Evolutionary conservation across 1,140 invertebrate genomes (phyloP), one percentile per base, ranked within the genome.

Genomic region (Neodiprion lecontei): DNA sequence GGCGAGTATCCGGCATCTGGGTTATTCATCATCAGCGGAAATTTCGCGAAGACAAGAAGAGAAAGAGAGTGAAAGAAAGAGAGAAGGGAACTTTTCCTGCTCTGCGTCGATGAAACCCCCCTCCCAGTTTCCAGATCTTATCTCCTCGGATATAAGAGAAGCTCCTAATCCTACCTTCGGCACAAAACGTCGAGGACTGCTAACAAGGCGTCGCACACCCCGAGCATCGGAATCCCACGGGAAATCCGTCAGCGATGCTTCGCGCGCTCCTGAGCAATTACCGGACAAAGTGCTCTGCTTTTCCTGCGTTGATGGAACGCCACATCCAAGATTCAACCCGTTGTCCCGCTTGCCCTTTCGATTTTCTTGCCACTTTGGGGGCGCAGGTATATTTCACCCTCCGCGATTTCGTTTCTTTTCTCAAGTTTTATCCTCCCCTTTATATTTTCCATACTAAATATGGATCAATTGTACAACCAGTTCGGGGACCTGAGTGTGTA

Each of bases 251-350:
- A 61, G 53, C 53, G 53, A 17, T 61, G 11, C n/a, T 61, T 61
- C 53, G 53, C n/a, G 11, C 53, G n/a, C 53, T 61, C 53, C 53
- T 61, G 5, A 61, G 53, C 53, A 61, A 61, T 61, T 61, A 61
- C 53, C 11, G 53, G 53, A 61, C n/a, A 17, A 61, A 61, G 53
- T 61, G 53, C 53, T 61, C 53, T 61, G 53, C 53, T 61, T 61
- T 61, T 61, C 11, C 8, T 17, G n/a, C 53, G n/a, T 61, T 61
- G 53, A 61, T 61, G 11, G 53, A 61, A 61, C 7, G 53, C 53
- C n/a, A 17, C n/a, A 12, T 61, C 9, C 53, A 61, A 5, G 53
- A 61, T 61, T 61, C 53, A 61, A 61, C 53, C 53, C 7, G 11
- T 61, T 61, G 53, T 9, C 53, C 53, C 4, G n/a, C n/a, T 61